These are phyloP conservation scores for Gryllus longicercus DNA, from an alignment of 2,888 invertebrate genomes.

Conservation along the genomic window DNA sequence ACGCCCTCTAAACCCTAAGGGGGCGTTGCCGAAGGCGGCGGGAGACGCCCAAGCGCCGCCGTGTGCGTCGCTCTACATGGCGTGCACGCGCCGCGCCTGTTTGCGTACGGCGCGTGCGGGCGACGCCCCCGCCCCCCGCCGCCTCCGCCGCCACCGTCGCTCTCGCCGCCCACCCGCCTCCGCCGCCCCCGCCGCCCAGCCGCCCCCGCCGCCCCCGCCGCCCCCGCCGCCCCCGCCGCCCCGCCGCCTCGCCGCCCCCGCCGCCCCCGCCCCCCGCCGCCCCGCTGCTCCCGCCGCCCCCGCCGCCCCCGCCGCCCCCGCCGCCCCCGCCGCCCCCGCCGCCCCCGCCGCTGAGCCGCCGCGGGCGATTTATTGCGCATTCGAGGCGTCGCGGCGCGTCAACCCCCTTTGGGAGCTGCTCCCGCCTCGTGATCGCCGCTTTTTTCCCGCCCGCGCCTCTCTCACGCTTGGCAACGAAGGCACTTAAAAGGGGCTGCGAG, in stretches of 20 bases:
- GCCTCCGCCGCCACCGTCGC: not conserved
- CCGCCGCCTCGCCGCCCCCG: not conserved
- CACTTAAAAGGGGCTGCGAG: too few relatives aligned
- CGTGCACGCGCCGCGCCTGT: not conserved
- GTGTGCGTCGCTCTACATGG: not conserved
- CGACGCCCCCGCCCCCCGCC: not conserved
- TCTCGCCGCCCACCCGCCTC: too few relatives aligned
- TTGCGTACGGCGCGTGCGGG: not conserved
- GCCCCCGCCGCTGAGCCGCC: not conserved
- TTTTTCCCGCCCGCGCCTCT: too few relatives aligned
- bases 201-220: not conserved
- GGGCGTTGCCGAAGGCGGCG: not conserved
- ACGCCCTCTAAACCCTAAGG: not conserved
- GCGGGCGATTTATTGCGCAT: not conserved
- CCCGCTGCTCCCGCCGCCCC: not conserved
- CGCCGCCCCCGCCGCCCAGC: not conserved
- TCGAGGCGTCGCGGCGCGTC: not conserved
- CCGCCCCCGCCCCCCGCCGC: not conserved
- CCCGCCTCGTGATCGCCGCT: too few relatives aligned
- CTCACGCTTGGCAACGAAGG: too few relatives aligned
- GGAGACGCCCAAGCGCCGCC: not conserved
- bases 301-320: not conserved
- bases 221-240: not conserved
- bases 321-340: not conserved
- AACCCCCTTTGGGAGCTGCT: too few relatives aligned